Evolutionary conservation across 1,140 invertebrate species (phyloP), one percentile per base, ranked within the genome.

Genomic region (Polypedilum vanderplanki): DNA sequence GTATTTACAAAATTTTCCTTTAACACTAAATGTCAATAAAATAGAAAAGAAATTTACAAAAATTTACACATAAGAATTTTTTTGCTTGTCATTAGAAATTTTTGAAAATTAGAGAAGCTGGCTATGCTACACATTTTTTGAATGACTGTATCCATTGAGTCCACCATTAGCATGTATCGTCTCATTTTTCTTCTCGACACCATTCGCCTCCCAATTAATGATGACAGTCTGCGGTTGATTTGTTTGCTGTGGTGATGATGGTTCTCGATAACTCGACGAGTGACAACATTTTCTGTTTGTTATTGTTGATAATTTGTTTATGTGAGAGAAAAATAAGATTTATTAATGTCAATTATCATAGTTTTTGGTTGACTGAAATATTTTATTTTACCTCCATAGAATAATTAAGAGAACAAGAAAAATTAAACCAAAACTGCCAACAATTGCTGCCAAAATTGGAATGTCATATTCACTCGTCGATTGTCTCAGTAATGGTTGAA

Each of bases 401-500:
- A 70, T 70, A 12, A 70, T 70, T 70, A 70, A 70, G 8, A 70
- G 20, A 2, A 70, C 65, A 17, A 70, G 17, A 20, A 70, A 70
- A 10, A 70, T 70, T 3, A 70, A 70, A 9, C 65, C 65, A 70
- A 70, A 70, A 10, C 65, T 70, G 4, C 65, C 65, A 9, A 70
- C 65, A 78, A 91, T 87, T 73, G 89, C 89, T 76, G 90, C 90
- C 77, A 92, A 84, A 77, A 93, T 87, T 74, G 89, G 89, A 75
- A 90, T 86, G 80, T 88, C 90, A 76, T 92, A 86, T 79, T 90
- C 88, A 78, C 85, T 86, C 77, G 85, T 86, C 70, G 86, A 87
- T 77, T 85, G 84, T 74, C 83, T 81, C 79, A 86, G 81, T 76
- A 85, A 81, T 40, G 86, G 84, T 76, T 87, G 86, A 76, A 86